Conservation (phyloP, 2,113 vertebrate genomes). For the Rhinolophus ferrumequinum region DNA sequence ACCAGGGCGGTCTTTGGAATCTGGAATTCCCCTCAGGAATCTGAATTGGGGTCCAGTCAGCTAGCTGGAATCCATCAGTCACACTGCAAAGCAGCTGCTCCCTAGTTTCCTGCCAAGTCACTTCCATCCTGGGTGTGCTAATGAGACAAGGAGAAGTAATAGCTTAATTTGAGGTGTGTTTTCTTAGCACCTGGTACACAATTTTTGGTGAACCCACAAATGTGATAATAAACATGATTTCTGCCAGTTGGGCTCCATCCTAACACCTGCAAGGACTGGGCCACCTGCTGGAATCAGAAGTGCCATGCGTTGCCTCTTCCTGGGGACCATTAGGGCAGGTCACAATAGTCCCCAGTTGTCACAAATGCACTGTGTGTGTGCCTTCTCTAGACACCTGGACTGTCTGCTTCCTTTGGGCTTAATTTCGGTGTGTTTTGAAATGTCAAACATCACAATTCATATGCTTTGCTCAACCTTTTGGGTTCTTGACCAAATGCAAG, state of each 20-base stretch:
- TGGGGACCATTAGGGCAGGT: not conserved
- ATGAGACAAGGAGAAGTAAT: not conserved
- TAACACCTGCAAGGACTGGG: not conserved
- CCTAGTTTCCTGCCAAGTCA: not conserved
- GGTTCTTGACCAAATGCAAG: not conserved
- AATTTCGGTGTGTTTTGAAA: conserved; percentile 20
- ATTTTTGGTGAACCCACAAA: not conserved
- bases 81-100: no score
- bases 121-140: not conserved
- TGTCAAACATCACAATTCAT: not conserved
- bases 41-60: not conserved
- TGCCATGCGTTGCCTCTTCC: not conserved
- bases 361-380: not conserved
- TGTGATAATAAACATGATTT: not conserved
- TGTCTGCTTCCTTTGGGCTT: not conserved
- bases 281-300: not conserved
- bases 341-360: no score
- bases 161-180: not conserved
- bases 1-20: not conserved
- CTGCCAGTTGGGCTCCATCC: not conserved
- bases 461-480: not conserved
- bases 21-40: conserved; percentile 4
- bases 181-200: not conserved
- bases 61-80: not conserved
- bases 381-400: not conserved